A percentile compares a stretch with the other conserved stretches of the same genome.
Evolutionary conservation across 2,113 vertebrate genomes (phyloP).

Genomic region (Hippopotamus amphibius): DNA sequence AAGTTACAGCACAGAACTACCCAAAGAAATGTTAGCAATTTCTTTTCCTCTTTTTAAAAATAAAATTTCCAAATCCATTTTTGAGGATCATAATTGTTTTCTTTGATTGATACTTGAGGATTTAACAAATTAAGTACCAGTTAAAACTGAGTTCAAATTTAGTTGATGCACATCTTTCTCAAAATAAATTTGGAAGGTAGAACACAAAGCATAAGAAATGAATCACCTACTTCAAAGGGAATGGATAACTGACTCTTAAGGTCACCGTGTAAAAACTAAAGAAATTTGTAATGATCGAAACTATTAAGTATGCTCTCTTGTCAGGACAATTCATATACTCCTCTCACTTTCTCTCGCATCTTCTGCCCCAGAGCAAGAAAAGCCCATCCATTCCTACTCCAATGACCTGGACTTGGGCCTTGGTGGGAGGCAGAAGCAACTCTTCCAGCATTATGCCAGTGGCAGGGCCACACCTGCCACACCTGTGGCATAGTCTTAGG

Average conservation of each 20-base stretch:
- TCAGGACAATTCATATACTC: background rate
- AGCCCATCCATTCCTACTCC: background rate
- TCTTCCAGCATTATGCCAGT: background rate
- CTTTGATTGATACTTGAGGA: constrained; percentile 34
- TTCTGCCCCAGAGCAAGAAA: background rate
- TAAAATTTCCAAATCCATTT: constrained; percentile 32
- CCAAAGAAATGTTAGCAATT: constrained; percentile 13
- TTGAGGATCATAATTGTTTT: background rate
- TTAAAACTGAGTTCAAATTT: constrained; percentile 45
- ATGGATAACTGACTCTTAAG: background rate
- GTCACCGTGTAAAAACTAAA: constrained; percentile 19
- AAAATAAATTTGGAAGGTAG: constrained; percentile 62
- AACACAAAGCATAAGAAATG: constrained; percentile 39
- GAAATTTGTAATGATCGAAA: background rate
- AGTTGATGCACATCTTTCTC: constrained; percentile 9
- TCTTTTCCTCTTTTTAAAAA: constrained; percentile 47
- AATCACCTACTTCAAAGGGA: constrained; percentile 57
- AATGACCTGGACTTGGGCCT: background rate
- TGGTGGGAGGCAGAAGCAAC: background rate
- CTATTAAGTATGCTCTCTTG: background rate
- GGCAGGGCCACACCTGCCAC: background rate
- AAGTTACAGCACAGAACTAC: constrained; percentile 54
- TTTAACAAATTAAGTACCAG: background rate
- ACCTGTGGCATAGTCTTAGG: background rate
- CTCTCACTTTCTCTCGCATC: background rate